Base-by-base conservation (phyloP, 2,113 vertebrate species). In the Syngnathus scovelli region DNA sequence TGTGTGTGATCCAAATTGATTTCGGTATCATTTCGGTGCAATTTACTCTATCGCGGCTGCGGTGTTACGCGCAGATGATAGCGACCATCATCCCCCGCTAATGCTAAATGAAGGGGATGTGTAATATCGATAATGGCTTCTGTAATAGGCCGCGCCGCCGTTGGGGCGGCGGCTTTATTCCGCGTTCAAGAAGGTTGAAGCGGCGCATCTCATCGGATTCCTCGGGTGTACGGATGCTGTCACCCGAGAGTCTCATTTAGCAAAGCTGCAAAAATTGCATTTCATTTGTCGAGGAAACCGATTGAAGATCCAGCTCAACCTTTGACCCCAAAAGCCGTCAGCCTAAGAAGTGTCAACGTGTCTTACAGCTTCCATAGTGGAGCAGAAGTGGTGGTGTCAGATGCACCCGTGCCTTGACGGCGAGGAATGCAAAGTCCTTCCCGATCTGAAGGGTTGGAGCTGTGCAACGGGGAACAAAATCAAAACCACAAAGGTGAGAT, bases 381-480 rank as follows among this genome's bases (percentile, higher is more conserved):
- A 95, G 84, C 96, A 99, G 91, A 96, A 95, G 88, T 99, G 96
- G 96, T 99, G 96, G 96, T 99, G 96, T 84, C 95, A 98, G 74
- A 99, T 99, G 96, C 94, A 98, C 54, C 96, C 96, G 23, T 99
- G 96, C 88, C 94, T 99, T 82, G 95, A 98, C 70, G 96, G 96
- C 75, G 96, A 99, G 75, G 96, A 98, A 85, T 99, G 96, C 86
- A 98, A 98, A 91, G 95, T 98, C 65, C 95, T 99, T 78, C 96
- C 96, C 27, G 96, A 99, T 85, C 92, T 95, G 74, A 99, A 96
- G 88, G 96, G 96, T 48, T 99, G 96, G 96, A 99, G 96, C 87
- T 99, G 96, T 66, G 96, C 95, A 56, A 96, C 94, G 27, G 94
- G 96, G 66, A 99, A 94, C 91, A 99, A 98, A 92, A 96, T 98